Evolutionary conservation across 2,113 vertebrate genomes (phyloP).

Genomic region (Coryphaenoides rupestris): DNA sequence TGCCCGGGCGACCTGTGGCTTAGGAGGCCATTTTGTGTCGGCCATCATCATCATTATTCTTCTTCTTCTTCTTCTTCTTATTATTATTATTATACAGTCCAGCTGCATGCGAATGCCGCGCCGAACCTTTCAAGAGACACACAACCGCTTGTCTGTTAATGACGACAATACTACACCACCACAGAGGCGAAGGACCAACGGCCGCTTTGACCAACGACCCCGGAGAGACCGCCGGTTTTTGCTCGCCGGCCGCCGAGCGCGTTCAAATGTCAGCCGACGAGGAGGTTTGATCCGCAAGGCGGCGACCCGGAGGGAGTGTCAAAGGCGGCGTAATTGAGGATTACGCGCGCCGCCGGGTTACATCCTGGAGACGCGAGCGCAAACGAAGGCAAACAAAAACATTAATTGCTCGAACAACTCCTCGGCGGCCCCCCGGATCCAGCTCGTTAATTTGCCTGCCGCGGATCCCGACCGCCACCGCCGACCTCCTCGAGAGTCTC

Average conservation of each 20-base stretch:
- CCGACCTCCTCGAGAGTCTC: slow-evolving; percentile 49
- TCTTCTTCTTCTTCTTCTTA: too few species aligned
- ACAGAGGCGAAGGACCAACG: too few species aligned
- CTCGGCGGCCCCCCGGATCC: slow-evolving; percentile 14
- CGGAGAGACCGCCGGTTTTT: too few species aligned
- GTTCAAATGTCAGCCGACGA: slow-evolving; percentile 41
- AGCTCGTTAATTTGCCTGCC: slow-evolving; percentile 54
- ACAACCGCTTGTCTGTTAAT: too few species aligned
- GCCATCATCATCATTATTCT: too few species aligned
- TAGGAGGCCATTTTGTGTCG: too few species aligned
- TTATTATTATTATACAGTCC: too few species aligned
- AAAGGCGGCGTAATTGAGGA: not conserved
- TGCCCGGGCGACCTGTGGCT: too few species aligned
- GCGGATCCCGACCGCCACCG: slow-evolving; percentile 49
- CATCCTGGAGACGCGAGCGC: slow-evolving; percentile 18
- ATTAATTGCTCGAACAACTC: slow-evolving; percentile 44
- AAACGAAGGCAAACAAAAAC: slow-evolving; percentile 49
- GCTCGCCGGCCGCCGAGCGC: slow-evolving; percentile 3
- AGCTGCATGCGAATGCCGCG: too few species aligned
- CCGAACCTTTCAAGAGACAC: too few species aligned
- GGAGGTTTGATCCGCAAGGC: slow-evolving; percentile 37
- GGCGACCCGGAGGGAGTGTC: slow-evolving; percentile 5
- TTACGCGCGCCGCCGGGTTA: slow-evolving; percentile 17
- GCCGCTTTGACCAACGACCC: too few species aligned
- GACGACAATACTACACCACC: too few species aligned